Conservation (phyloP, 2,888 invertebrate genomes). For the Therioaphis trifolii region DNA sequence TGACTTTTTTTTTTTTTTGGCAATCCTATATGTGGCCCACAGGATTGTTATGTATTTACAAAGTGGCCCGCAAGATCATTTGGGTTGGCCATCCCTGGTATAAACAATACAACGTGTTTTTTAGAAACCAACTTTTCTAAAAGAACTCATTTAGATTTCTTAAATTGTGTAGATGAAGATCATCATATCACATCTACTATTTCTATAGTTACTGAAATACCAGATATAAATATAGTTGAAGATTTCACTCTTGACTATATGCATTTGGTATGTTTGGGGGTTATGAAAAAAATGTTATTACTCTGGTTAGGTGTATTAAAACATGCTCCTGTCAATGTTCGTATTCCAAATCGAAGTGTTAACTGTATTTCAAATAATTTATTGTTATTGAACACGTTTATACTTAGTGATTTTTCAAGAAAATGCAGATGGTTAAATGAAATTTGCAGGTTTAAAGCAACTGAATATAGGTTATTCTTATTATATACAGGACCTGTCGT, state of each 20-base stretch:
- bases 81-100: too few species aligned
- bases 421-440: neutral
- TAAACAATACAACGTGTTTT: too few species aligned
- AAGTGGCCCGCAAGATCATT: too few species aligned
- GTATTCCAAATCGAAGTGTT: neutral
- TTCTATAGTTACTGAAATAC: too few species aligned
- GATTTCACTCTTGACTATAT: conserved; percentile 13
- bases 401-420: conserved; percentile 28
- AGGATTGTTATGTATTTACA: too few species aligned
- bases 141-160: neutral
- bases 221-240: conserved; percentile 4
- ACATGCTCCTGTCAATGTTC: neutral
- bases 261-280: conserved; percentile 2
- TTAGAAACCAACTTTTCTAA: neutral
- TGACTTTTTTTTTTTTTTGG: too few species aligned
- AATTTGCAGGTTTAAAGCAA: conserved; percentile 11
- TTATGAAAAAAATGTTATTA: conserved; percentile 2
- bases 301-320: neutral
- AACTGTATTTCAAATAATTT: neutral
- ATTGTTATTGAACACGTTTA: neutral
- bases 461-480: conserved; percentile 2
- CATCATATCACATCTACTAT: neutral
- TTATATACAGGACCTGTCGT: too few species aligned
- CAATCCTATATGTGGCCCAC: too few species aligned
- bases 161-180: neutral